Evolutionary conservation across 2,888 invertebrate species (phyloP), one percentile per base, ranked within the genome.

Genomic region (Dynastes hyllus): DNA sequence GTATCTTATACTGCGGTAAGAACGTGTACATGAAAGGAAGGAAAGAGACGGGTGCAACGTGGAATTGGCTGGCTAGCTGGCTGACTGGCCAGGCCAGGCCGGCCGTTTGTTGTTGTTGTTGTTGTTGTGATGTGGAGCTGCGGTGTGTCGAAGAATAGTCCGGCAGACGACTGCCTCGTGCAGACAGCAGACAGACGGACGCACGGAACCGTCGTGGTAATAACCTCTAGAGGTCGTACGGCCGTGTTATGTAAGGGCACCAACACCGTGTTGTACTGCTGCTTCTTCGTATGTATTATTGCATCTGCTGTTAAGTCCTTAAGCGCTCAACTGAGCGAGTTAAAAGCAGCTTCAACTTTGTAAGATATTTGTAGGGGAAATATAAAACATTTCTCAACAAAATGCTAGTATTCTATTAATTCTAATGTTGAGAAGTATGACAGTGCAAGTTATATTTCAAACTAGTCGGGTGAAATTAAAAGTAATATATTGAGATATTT

Each of bases 141-240:
- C 50, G 58, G 77, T 69, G 50, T 63, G 73, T 63, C 45, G 73
- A 75, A 61, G 73, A 75, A 61, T 75, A 61, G 73, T 75, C 73
- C 73, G 69, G 76, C 71, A 78, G 70, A 71, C 77, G 69, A 67
- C 67, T 77, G 79, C 77, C 81, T 77, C 80, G 76, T 73, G 81
- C 82, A 82, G 82, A 81, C 82, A 81, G 76, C 79, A 81, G 82
- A 80, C 80, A 81, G 82, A 82, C 81, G 75, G 81, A 81, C 81
- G 69, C 80, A 55, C 73, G 80, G 69, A 75, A 76, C 78, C 69
- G 76, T 69, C 78, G 82, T 82, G 84, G 84, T 84, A 84, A 84
- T 84, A 84, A 84, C 84, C 84, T 84, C 84, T 65, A 81, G 80
- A 83, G 83, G 83, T 81, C 84, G 81, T 78, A 80, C 76, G 79